These are phyloP conservation scores for Tetrapedia diversipes DNA, from an alignment of 2,888 invertebrate species.

Conservation along the genomic window DNA sequence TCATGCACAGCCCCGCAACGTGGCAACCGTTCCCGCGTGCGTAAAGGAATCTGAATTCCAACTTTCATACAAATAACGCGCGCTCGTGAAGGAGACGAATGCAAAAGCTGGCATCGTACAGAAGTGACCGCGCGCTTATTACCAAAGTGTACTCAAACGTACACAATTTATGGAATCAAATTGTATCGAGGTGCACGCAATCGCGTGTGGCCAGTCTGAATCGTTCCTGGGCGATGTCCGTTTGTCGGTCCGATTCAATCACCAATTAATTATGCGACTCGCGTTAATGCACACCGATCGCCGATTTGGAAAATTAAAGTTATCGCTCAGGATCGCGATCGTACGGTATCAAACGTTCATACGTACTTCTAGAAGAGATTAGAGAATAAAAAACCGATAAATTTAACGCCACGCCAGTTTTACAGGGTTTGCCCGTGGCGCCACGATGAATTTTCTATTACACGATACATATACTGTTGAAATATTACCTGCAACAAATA, in stretches of 20 bases:
- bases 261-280: conserved; percentile 1
- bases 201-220: neutral
- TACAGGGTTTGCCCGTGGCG: too few relatives aligned
- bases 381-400: conserved; percentile 4
- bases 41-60: conserved; percentile 43
- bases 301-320: neutral
- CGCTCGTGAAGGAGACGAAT: conserved; percentile 50
- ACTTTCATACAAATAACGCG: conserved; percentile 46
- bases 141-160: conserved; percentile 19
- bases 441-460: too few relatives aligned
- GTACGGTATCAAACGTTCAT: conserved; percentile 10
- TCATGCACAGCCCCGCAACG: conserved; percentile 28
- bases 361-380: neutral
- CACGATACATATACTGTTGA: too few relatives aligned
- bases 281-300: neutral
- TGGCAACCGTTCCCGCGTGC: conserved; percentile 38
- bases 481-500: too few relatives aligned
- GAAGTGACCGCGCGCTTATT: conserved; percentile 31
- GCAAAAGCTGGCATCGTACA: conserved; percentile 13
- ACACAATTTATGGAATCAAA: conserved; percentile 15
- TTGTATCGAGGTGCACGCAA: neutral
- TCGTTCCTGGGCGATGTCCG: neutral
- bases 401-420: too few relatives aligned
- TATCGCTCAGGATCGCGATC: conserved; percentile 2
- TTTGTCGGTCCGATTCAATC: conserved; percentile 1